These are phyloP conservation scores for Idaea straminata DNA, from an alignment of 2,888 invertebrate species.

Conservation along the genomic window DNA sequence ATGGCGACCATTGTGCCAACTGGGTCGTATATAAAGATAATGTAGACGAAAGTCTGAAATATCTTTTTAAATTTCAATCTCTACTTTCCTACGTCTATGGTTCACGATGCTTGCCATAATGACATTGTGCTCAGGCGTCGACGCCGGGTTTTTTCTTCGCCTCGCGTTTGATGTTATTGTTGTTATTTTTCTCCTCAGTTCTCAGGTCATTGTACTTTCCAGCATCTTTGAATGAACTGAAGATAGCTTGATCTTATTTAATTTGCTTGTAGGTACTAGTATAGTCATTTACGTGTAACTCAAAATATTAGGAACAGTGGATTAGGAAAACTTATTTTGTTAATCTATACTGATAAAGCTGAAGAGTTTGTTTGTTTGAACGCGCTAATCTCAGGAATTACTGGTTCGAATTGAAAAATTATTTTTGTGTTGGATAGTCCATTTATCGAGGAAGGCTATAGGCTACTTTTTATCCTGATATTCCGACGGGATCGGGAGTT, in stretches of 20 bases:
- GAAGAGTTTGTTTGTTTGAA: too few relatives aligned
- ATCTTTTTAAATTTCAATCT: constrained; percentile 31
- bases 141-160: constrained; percentile 64
- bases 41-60: neutral
- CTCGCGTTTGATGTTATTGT: constrained; percentile 76
- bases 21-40: too few relatives aligned
- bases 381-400: too few relatives aligned
- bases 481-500: too few relatives aligned
- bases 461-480: too few relatives aligned
- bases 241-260: neutral
- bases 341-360: too few relatives aligned
- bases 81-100: constrained; percentile 47
- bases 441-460: too few relatives aligned
- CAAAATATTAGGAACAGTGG: too few relatives aligned
- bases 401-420: too few relatives aligned
- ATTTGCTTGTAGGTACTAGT: neutral
- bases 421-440: too few relatives aligned
- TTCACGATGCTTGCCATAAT: constrained; percentile 66
- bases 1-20: too few relatives aligned
- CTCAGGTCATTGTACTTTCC: constrained; percentile 54
- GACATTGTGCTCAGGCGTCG: constrained; percentile 57
- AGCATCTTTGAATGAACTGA: constrained; percentile 30
- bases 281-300: neutral
- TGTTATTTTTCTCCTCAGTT: constrained; percentile 71
- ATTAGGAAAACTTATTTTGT: too few relatives aligned